phyloP scores from a whole-genome alignment of 1,140 invertebrate species.

The Steinernema khuongi region DNA sequence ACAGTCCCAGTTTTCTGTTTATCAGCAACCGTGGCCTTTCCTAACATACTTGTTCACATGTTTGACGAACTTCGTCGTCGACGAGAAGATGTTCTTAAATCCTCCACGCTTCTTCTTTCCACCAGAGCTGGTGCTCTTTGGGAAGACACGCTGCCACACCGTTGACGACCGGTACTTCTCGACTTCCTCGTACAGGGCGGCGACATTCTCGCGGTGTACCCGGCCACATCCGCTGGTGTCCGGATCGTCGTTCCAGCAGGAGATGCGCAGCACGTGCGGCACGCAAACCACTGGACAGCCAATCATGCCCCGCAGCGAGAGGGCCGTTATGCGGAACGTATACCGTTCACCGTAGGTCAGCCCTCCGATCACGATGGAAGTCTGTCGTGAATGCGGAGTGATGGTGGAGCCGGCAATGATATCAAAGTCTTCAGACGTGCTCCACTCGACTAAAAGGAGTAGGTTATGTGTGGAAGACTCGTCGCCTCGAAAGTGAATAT shows the following conservation, averaged over 20 bases:
- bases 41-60: slow-evolving; percentile 64
- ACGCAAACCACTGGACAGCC: slow-evolving; percentile 1
- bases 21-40: no score
- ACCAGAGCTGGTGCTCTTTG: slow-evolving; percentile 27
- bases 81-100: slow-evolving; percentile 85
- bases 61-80: slow-evolving; percentile 89
- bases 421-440: slow-evolving; percentile 72
- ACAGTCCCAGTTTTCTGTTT: no score
- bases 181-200: slow-evolving; percentile 77
- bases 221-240: not conserved
- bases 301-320: not conserved
- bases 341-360: slow-evolving; percentile 76
- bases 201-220: slow-evolving; percentile 67
- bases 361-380: slow-evolving; percentile 64
- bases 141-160: slow-evolving; percentile 60
- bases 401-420: slow-evolving; percentile 68
- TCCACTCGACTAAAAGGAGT: slow-evolving; percentile 67
- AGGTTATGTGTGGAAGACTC: not conserved
- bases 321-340: slow-evolving; percentile 72
- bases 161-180: slow-evolving; percentile 66
- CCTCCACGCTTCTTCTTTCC: slow-evolving; percentile 71
- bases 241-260: slow-evolving; percentile 4
- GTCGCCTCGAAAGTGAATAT: no score
- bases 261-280: not conserved
- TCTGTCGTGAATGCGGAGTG: slow-evolving; percentile 67